Evolutionary conservation across 2,888 invertebrate genomes (phyloP), one percentile per base, ranked within the genome.

Genomic region (Lamellibrachia satsuma): DNA sequence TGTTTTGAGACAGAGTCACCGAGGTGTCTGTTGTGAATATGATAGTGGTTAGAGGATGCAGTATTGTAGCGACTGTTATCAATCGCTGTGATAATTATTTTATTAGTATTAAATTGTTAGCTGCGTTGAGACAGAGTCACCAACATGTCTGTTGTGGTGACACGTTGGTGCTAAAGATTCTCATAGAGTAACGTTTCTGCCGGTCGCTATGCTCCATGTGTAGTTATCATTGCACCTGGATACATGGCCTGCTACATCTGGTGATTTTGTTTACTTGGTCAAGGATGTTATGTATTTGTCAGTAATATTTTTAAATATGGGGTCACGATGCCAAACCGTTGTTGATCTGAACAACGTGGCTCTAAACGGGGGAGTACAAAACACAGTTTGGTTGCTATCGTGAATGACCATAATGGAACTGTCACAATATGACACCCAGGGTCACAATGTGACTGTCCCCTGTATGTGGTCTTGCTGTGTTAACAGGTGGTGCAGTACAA

Each of bases 401-500:
- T 39, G 39, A 39, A 39, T 39, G 39, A 39, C 39, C 39, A 39
- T 39, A 39, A 39, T 39, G 39, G 39, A 39, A 39, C 39, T 39
- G 39, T 39, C 39, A 39, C 39, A 39, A 39, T 39, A 39, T 39
- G 39, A 39, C 39, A 39, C 39, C 39, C 39, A 39, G 39, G 39
- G 39, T 39, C 39, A 39, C 39, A 39, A 39, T 39, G 39, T 39
- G 39, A 39, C 39, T 39, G n/a, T n/a, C 39, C 39, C 39, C 39
- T 39, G 39, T 39, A 75, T 22, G 22, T 22, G 6, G 15, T 11
- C n/a, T 75, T 11, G 15, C 15, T 75, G 75, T 75, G 75, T n/a
- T 11, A 6, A n/a, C 96, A 98, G 97, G 97, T 99, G 95, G 99
- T 99, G 91, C 98, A 99, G 96, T 99, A 98, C 97, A 99, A 99